These are phyloP conservation scores for Sepiola atlantica DNA, from an alignment of 2,888 invertebrate genomes.

Conservation along the genomic window DNA sequence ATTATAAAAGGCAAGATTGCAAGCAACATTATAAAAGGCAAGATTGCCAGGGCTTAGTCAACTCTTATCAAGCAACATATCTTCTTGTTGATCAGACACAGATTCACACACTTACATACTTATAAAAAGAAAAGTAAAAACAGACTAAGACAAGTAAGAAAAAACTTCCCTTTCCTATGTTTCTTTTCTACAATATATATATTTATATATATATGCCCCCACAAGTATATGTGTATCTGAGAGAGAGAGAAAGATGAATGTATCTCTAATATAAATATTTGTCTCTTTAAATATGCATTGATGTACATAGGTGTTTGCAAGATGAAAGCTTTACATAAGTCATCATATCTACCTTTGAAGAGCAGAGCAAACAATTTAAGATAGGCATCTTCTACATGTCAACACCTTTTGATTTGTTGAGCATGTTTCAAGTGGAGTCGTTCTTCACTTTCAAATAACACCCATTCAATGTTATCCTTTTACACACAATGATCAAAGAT, in stretches of 20 bases:
- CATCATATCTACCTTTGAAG: neutral
- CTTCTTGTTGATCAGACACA: too few species aligned
- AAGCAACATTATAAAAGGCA: too few species aligned
- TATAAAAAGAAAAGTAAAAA: too few species aligned
- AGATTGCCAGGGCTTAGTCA: too few species aligned
- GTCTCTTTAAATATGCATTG: neutral
- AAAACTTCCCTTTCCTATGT: too few species aligned
- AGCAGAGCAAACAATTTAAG: neutral
- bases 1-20: too few species aligned
- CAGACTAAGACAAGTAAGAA: too few species aligned
- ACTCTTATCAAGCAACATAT: too few species aligned
- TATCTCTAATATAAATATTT: neutral
- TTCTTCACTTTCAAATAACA: neutral
- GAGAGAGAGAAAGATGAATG: neutral
- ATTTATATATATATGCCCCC: neutral
- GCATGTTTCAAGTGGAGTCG: neutral
- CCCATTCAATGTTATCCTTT: neutral
- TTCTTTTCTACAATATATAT: too few species aligned
- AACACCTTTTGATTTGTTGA: neutral
- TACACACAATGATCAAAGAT: too few species aligned
- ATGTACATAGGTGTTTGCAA: neutral
- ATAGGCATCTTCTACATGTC: neutral
- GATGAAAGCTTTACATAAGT: neutral
- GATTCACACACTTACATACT: neutral
- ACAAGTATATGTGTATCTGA: neutral